Conservation (phyloP, 2,797 vertebrate genomes). For the Sebastolobus alascanus region DNA sequence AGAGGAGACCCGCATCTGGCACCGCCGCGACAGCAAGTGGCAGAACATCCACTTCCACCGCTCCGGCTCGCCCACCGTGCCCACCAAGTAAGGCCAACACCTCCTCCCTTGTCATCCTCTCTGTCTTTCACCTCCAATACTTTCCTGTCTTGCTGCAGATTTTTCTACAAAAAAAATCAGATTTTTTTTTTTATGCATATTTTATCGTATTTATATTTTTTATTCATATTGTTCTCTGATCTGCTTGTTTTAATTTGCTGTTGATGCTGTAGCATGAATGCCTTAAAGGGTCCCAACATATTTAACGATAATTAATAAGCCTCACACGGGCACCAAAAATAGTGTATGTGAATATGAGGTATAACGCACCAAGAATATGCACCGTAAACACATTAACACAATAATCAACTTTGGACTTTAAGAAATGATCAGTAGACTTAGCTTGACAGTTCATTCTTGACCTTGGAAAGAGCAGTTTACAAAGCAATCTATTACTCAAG, state of each 20-base stretch:
- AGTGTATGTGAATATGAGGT: not conserved
- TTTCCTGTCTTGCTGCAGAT: not conserved
- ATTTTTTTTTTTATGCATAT: not conserved
- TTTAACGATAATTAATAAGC: not conserved
- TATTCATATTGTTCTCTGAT: not conserved
- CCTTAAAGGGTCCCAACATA: not conserved
- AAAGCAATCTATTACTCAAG: not conserved
- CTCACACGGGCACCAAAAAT: not conserved
- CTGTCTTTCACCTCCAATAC: not conserved
- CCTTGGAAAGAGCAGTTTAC: not conserved
- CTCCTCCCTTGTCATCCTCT: not conserved
- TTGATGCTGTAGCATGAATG: not conserved
- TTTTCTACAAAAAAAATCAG: not conserved
- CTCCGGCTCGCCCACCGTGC: conserved; percentile 94
- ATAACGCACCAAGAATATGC: not conserved
- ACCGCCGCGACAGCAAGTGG: conserved; percentile 97
- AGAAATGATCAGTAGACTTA: not conserved
- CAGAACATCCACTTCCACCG: conserved; percentile 99
- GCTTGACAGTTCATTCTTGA: not conserved
- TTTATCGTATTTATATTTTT: not conserved
- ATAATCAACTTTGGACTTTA: not conserved
- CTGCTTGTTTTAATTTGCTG: not conserved
- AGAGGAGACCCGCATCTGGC: conserved; percentile 97
- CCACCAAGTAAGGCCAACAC: conserved; percentile 89
- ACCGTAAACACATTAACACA: not conserved